phyloP scores from a whole-genome alignment of 2,113 vertebrate genomes.

The Tringa solitaria region DNA sequence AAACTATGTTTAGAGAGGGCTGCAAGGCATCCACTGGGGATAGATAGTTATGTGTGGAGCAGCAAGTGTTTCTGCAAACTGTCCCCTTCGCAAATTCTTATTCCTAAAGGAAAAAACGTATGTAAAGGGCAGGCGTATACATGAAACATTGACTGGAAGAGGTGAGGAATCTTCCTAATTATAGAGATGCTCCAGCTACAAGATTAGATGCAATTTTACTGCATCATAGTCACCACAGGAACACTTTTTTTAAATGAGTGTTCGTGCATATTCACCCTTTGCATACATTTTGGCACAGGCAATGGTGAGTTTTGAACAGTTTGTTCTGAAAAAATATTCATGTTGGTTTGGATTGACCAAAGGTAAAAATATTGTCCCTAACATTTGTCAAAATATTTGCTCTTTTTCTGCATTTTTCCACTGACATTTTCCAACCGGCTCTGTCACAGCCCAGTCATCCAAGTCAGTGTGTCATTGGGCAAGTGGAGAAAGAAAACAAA shows the following conservation, averaged over 20 bases:
- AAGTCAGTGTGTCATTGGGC: conserved; percentile 60
- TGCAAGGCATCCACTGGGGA: not conserved
- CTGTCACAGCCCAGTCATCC: conserved; percentile 59
- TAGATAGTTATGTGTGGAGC: not conserved
- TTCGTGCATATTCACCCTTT: not conserved
- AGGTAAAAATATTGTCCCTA: conserved; percentile 64
- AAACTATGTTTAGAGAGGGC: not conserved
- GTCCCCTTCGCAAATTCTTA: not conserved
- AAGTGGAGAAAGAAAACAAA: conserved; percentile 64
- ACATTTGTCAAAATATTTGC: conserved; percentile 62
- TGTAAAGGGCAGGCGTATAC: not conserved
- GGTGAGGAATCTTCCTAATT: conserved; percentile 25
- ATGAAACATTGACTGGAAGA: not conserved
- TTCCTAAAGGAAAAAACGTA: not conserved
- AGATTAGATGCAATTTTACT: conserved; percentile 16
- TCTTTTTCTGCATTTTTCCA: conserved; percentile 63
- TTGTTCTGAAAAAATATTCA: conserved; percentile 57
- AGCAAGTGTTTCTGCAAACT: not conserved
- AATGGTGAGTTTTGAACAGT: not conserved
- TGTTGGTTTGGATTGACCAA: conserved; percentile 57
- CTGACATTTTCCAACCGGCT: conserved; percentile 58
- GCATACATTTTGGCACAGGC: conserved; percentile 51
- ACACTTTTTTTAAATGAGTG: not conserved
- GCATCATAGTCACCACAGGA: conserved; percentile 5
- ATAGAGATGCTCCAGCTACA: conserved; percentile 31